phyloP scores from a whole-genome alignment of 2,797 vertebrate species.

The Scarus forsteni region DNA sequence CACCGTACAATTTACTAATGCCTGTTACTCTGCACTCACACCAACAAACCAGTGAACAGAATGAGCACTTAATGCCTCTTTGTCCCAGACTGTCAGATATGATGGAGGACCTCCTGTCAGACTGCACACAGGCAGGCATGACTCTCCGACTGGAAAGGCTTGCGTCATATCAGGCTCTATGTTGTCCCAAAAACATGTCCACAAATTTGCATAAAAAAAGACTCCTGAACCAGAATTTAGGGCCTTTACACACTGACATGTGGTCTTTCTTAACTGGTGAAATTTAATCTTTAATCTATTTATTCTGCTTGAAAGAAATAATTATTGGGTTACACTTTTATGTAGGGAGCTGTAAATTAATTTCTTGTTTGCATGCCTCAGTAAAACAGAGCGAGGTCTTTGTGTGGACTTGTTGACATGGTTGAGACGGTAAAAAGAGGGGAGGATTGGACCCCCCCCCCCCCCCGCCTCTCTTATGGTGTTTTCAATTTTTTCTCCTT shows the following conservation, averaged over 20 bases:
- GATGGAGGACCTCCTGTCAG: conserved; percentile 6
- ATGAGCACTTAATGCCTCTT: conserved; percentile 2
- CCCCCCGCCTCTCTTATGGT: conserved; percentile 5
- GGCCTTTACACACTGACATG: background rate
- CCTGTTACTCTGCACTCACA: background rate
- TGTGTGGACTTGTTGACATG: conserved; percentile 71
- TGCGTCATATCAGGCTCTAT: background rate
- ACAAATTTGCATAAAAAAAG: background rate
- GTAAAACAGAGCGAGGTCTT: conserved; percentile 40
- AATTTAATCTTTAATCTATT: too few species aligned
- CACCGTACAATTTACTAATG: too few species aligned
- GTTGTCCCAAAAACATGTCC: background rate
- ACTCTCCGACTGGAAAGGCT: background rate
- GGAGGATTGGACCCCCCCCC: conserved; percentile 9
- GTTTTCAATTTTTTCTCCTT: conserved; percentile 44
- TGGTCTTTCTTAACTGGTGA: background rate
- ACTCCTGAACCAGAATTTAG: background rate
- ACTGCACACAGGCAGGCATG: background rate
- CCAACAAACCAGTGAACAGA: background rate
- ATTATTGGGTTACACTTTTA: background rate
- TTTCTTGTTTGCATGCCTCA: conserved; percentile 5
- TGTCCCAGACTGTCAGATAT: background rate
- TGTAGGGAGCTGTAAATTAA: background rate
- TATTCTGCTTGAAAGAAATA: background rate
- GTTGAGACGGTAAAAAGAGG: conserved; percentile 31